Percentiles rank a stretch among this genome's conserved stretches.
Conservation (phyloP, 2,888 invertebrate species). For the Thera obeliscata region DNA sequence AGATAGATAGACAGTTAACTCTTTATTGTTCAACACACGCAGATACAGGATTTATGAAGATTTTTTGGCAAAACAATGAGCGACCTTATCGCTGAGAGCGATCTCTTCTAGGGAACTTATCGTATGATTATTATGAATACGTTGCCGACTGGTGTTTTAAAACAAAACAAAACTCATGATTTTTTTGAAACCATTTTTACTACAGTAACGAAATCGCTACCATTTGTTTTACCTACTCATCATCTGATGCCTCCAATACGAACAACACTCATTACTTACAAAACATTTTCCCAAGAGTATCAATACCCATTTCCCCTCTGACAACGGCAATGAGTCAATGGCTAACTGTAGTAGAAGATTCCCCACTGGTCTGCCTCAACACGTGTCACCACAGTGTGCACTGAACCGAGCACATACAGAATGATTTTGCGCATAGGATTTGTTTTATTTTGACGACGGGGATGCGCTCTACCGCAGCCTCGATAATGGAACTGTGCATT, state of each 20-base stretch:
- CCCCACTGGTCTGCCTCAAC: constrained; percentile 29
- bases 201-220: not conserved
- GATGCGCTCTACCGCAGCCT: constrained; percentile 56
- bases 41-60: too few relatives aligned
- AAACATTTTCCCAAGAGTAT: constrained; percentile 22
- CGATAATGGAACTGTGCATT: constrained; percentile 59
- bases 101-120: too few relatives aligned
- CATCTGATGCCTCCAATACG: not conserved
- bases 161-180: too few relatives aligned
- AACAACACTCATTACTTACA: constrained; percentile 17
- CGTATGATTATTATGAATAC: too few relatives aligned
- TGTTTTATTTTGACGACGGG: constrained; percentile 62
- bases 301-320: constrained; percentile 14
- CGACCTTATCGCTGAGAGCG: too few relatives aligned
- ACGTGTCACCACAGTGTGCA: constrained; percentile 46
- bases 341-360: constrained; percentile 22
- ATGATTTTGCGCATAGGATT: constrained; percentile 64
- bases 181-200: too few relatives aligned
- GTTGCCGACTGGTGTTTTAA: too few relatives aligned
- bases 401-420: constrained; percentile 56
- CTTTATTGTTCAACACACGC: too few relatives aligned
- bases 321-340: constrained; percentile 22
- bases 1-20: too few relatives aligned
- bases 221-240: not conserved
- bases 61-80: too few relatives aligned